Conservation (phyloP, 2,113 vertebrate species). For the Misgurnus mizolepis region DNA sequence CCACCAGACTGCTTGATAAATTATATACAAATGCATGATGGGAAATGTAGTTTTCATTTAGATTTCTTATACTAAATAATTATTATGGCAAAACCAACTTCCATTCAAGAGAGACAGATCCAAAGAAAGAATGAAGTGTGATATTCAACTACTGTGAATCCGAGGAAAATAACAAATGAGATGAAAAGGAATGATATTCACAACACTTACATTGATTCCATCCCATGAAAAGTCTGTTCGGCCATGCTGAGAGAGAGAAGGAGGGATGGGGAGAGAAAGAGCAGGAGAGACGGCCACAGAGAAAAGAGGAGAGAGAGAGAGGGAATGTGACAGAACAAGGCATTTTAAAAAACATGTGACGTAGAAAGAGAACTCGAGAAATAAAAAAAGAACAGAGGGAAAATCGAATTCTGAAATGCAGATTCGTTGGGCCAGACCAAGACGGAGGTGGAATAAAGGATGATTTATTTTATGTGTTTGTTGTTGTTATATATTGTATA, state of each 20-base stretch:
- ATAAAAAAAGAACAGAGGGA: conserved; percentile 44
- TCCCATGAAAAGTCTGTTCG: conserved; percentile 99
- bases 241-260: conserved; percentile 89
- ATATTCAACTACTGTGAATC: conserved; percentile 55
- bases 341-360: conserved; percentile 55
- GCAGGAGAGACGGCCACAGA: conserved; percentile 56
- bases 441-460: conserved; percentile 39
- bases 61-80: conserved; percentile 43
- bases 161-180: conserved; percentile 54
- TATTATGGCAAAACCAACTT: conserved; percentile 58
- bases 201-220: conserved; percentile 97
- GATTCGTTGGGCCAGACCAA: conserved; percentile 58
- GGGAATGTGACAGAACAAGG: conserved; percentile 52
- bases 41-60: conserved; percentile 53
- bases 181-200: conserved; percentile 68
- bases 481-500: background rate
- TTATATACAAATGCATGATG: conserved; percentile 49
- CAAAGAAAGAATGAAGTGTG: conserved; percentile 48
- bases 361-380: conserved; percentile 50
- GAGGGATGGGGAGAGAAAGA: conserved; percentile 65
- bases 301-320: conserved; percentile 35
- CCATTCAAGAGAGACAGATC: conserved; percentile 55
- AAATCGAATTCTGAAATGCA: conserved; percentile 23
- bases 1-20: conserved; percentile 45
- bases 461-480: background rate